These are phyloP conservation scores for Neodiprion pinetum DNA, from an alignment of 1,140 invertebrate species.

Conservation along the genomic window DNA sequence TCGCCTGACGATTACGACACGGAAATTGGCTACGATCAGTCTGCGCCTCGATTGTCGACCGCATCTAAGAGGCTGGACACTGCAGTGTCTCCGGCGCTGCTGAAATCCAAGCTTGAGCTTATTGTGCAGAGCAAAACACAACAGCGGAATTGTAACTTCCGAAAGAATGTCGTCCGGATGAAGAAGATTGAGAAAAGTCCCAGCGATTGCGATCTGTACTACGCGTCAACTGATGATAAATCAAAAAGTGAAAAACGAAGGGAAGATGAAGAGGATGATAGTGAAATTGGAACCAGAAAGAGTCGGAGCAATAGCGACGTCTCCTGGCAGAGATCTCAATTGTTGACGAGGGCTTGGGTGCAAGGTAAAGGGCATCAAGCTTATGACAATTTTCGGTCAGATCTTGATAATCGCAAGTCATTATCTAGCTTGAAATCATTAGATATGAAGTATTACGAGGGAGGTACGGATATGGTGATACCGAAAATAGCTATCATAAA, in stretches of 20 bases:
- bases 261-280: slow-evolving; percentile 20
- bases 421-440: slow-evolving; percentile 26
- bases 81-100: slow-evolving; percentile 65
- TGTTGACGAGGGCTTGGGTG: slow-evolving; percentile 44
- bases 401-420: slow-evolving; percentile 27
- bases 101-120: slow-evolving; percentile 62
- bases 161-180: slow-evolving; percentile 17
- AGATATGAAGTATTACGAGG: slow-evolving; percentile 17
- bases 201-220: slow-evolving; percentile 39
- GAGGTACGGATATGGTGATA: slow-evolving; percentile 42
- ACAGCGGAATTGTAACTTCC: not conserved
- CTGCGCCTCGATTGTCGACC: slow-evolving; percentile 32
- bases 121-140: slow-evolving; percentile 40
- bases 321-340: slow-evolving; percentile 50
- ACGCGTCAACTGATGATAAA: slow-evolving; percentile 33
- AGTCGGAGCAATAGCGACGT: slow-evolving; percentile 53
- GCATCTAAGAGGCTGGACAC: slow-evolving; percentile 44
- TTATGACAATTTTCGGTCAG: slow-evolving; percentile 36
- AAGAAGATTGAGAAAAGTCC: slow-evolving; percentile 37
- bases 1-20: slow-evolving; percentile 37
- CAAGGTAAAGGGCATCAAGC: slow-evolving; percentile 37
- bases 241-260: too few relatives aligned
- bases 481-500: slow-evolving; percentile 58
- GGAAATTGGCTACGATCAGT: slow-evolving; percentile 33
- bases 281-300: slow-evolving; percentile 31